Conservation (phyloP, 2,888 invertebrate species). For the Tetropium fuscum region DNA sequence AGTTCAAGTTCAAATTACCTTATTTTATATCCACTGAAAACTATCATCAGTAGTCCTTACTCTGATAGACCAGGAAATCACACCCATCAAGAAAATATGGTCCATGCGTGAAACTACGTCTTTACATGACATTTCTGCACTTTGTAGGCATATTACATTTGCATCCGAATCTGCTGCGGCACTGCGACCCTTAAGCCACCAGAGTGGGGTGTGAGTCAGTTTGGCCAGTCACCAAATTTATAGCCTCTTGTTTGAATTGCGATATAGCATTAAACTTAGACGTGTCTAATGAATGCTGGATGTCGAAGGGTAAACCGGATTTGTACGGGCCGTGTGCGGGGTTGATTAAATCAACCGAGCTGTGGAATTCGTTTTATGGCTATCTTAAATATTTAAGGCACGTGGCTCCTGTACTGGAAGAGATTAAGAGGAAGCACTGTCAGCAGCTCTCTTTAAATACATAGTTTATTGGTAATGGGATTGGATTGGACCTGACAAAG, state of each 20-base stretch:
- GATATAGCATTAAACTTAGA: conserved; percentile 44
- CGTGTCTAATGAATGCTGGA: conserved; percentile 44
- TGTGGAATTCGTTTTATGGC: conserved; percentile 31
- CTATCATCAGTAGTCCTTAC: too few species aligned
- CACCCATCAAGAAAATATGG: too few species aligned
- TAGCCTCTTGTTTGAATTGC: conserved; percentile 45
- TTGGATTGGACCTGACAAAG: too few species aligned
- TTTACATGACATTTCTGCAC: too few species aligned
- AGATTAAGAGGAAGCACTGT: background rate
- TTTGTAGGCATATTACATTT: too few species aligned
- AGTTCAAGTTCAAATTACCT: too few species aligned
- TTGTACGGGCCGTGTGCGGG: conserved; percentile 12
- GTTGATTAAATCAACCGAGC: conserved; percentile 29
- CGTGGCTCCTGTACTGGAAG: conserved; percentile 20
- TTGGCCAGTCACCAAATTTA: conserved; percentile 38
- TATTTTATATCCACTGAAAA: too few species aligned
- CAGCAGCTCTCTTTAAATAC: background rate
- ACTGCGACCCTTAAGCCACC: conserved; percentile 9
- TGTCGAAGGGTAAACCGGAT: conserved; percentile 31
- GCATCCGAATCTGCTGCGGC: conserved; percentile 18
- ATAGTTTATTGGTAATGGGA: background rate
- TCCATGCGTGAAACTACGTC: too few species aligned
- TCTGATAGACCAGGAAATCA: too few species aligned
- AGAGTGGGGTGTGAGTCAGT: conserved; percentile 23
- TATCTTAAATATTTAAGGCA: conserved; percentile 31